Evolutionary conservation across 2,797 vertebrate species (phyloP).

Genomic region (Acipenser transmontanus): DNA sequence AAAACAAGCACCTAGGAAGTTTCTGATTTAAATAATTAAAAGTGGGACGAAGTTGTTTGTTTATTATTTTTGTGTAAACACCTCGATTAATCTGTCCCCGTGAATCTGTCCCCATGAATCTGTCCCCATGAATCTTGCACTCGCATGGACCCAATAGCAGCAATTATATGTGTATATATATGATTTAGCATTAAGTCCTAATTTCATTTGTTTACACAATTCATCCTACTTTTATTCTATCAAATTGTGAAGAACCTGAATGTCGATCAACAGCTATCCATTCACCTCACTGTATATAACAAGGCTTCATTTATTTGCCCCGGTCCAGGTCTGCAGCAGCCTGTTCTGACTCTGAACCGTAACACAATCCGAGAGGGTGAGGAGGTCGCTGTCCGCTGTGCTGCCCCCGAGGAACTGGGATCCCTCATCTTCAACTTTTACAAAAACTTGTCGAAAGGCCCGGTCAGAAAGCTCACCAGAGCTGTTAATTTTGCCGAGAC

Average conservation of each 20-base stretch:
- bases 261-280: background rate
- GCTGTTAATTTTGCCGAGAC: background rate
- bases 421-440: constrained; percentile 41
- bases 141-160: too few species aligned
- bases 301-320: background rate
- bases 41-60: too few species aligned
- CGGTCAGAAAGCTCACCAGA: fast-evolving
- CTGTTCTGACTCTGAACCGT: constrained; percentile 35
- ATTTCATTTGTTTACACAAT: background rate
- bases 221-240: background rate
- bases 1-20: too few species aligned
- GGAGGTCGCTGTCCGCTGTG: constrained; percentile 35
- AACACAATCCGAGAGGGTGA: constrained; percentile 37
- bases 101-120: too few species aligned
- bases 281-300: background rate
- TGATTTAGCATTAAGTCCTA: too few species aligned
- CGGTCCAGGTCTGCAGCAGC: constrained; percentile 49
- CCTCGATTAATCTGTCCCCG: too few species aligned
- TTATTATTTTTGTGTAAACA: too few species aligned
- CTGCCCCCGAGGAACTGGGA: constrained; percentile 38
- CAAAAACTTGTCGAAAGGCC: constrained; percentile 20
- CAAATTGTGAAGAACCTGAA: background rate
- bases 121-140: too few species aligned
- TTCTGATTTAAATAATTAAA: too few species aligned
- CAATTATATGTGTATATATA: too few species aligned